These are phyloP conservation scores for Plecturocebus donacophilus DNA, from an alignment of 2,113 vertebrate species.

Conservation along the genomic window DNA sequence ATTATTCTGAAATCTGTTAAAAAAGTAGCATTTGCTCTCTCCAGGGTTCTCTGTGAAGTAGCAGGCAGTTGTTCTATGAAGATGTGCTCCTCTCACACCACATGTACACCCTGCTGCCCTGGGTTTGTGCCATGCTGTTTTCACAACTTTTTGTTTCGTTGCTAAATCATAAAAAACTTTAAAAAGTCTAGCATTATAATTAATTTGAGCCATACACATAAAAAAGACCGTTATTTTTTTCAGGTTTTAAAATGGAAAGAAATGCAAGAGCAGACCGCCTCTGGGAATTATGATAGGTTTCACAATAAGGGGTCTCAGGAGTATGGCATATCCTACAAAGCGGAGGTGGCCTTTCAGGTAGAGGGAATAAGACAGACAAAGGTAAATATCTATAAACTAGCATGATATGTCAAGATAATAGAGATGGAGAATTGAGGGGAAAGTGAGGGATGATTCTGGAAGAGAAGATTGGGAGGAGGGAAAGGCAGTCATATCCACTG, in stretches of 20 bases:
- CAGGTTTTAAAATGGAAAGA: slow-evolving; percentile 30
- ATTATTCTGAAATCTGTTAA: slow-evolving; percentile 33
- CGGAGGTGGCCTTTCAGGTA: neutral
- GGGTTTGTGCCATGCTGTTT: slow-evolving; percentile 16
- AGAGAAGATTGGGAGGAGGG: neutral
- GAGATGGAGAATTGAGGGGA: neutral
- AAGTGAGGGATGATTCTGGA: neutral
- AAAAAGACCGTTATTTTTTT: neutral
- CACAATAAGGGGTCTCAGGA: neutral
- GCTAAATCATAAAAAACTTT: neutral
- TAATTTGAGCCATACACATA: neutral
- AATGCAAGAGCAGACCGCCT: neutral
- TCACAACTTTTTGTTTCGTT: slow-evolving; percentile 35
- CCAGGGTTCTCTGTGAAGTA: slow-evolving; percentile 39
- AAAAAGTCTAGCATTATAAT: slow-evolving; percentile 41
- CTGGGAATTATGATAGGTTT: neutral
- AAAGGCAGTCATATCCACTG: neutral
- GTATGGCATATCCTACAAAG: neutral
- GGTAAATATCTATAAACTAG: neutral
- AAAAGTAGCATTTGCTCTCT: slow-evolving; percentile 42
- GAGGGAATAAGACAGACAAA: neutral
- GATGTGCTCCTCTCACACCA: neutral
- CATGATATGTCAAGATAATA: neutral
- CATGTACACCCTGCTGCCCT: neutral
- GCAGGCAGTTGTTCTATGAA: slow-evolving; percentile 36